A percentile compares a stretch with the other conserved stretches of the same genome.
These are phyloP conservation scores for Leucophenga varia DNA, from an alignment of 1,140 invertebrate genomes.

Conservation along the genomic window DNA sequence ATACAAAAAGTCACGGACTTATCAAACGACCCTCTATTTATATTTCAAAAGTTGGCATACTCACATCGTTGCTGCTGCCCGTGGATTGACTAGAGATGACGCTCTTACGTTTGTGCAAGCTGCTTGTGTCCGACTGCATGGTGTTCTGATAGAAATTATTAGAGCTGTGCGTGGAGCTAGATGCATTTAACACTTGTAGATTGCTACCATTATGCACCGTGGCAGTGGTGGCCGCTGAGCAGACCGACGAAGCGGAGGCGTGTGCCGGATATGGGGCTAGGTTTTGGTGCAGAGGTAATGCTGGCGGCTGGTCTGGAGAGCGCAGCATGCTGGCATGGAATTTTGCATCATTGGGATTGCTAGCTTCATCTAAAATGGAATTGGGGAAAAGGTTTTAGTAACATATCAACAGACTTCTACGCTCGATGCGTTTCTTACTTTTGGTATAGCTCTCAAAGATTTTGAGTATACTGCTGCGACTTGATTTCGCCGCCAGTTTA, in stretches of 20 bases:
- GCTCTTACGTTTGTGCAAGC: conserved; percentile 55
- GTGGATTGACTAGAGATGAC: conserved; percentile 57
- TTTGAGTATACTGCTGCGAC: conserved; percentile 55
- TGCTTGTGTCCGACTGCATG: conserved; percentile 55
- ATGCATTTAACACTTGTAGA: conserved; percentile 48
- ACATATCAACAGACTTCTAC: no score
- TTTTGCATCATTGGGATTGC: conserved; percentile 49
- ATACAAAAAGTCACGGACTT: no score
- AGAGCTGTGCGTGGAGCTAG: conserved; percentile 55
- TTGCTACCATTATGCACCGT: conserved; percentile 47
- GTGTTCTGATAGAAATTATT: conserved; percentile 57
- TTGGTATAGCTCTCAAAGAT: conserved; percentile 55
- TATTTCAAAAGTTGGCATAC: no score
- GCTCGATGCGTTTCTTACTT: conserved; percentile 34
- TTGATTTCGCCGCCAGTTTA: conserved; percentile 62
- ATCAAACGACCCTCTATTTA: no score
- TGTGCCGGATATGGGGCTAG: conserved; percentile 42
- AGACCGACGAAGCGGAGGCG: conserved; percentile 47
- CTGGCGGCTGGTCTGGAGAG: conserved; percentile 52
- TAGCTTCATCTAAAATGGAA: conserved; percentile 55
- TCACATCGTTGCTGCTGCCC: conserved; percentile 56
- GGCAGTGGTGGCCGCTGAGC: conserved; percentile 47
- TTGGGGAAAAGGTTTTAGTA: no score
- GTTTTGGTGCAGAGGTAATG: conserved; percentile 45
- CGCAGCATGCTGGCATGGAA: conserved; percentile 52